A percentile compares a stretch with the other conserved stretches of the same genome.
These are phyloP conservation scores for Smithornis capensis DNA, from an alignment of 2,113 vertebrate species.

Conservation along the genomic window DNA sequence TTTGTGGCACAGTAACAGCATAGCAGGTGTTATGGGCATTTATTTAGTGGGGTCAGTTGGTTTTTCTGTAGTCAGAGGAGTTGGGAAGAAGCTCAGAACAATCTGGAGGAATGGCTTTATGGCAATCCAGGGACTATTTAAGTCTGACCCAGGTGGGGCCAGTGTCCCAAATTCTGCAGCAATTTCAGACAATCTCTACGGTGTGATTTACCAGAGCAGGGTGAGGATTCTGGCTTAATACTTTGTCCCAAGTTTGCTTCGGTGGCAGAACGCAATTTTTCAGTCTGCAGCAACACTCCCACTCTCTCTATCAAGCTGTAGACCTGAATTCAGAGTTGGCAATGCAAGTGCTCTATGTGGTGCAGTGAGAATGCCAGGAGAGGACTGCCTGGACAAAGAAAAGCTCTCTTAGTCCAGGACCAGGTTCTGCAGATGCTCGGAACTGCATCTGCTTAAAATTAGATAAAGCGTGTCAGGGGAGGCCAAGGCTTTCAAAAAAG, in stretches of 20 bases:
- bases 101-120: neutral
- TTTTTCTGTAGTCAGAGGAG: neutral
- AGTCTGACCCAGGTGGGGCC: neutral
- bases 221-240: neutral
- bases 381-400: accelerated
- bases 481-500: neutral
- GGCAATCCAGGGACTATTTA: neutral
- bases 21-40: neutral
- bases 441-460: neutral
- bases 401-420: neutral
- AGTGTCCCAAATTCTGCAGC: neutral
- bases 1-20: neutral
- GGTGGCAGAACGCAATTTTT: neutral
- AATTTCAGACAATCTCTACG: neutral
- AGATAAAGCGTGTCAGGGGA: neutral
- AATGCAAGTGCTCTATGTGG: neutral
- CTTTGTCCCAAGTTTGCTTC: neutral
- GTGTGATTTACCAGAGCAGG: neutral
- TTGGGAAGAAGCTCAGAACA: neutral
- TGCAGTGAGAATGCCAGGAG: neutral
- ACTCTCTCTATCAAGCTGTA: neutral
- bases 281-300: neutral
- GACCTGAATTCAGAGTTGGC: neutral
- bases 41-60: neutral
- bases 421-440: neutral